phyloP scores from a whole-genome alignment of 2,797 vertebrate genomes.

The Apodemus agrarius region DNA sequence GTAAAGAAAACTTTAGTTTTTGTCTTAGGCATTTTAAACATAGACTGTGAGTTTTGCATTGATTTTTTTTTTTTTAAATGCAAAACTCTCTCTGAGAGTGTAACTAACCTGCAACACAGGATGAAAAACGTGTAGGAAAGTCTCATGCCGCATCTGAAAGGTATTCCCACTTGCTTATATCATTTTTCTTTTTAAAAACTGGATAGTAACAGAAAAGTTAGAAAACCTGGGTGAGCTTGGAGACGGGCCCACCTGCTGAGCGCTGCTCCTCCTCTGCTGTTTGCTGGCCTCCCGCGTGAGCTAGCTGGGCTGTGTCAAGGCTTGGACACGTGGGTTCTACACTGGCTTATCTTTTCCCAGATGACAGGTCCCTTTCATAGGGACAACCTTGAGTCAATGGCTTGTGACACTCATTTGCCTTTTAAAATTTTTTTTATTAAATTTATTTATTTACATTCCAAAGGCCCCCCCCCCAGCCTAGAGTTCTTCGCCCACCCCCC shows the following conservation, averaged over 20 bases:
- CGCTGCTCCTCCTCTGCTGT: neutral
- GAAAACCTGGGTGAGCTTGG: too few species aligned
- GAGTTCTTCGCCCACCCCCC: neutral
- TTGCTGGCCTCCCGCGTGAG: too few species aligned
- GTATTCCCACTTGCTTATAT: neutral
- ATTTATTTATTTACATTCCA: neutral
- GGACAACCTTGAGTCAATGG: too few species aligned
- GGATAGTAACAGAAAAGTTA: neutral
- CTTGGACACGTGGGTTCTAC: fast-evolving
- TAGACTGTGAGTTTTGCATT: neutral
- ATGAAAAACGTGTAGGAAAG: neutral
- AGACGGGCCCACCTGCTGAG: neutral
- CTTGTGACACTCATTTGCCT: neutral
- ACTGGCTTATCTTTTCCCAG: fast-evolving
- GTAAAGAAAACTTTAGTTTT: neutral
- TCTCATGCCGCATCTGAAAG: neutral
- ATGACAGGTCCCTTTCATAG: neutral
- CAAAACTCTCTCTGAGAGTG: neutral
- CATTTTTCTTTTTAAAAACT: neutral
- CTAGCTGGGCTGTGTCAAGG: fast-evolving
- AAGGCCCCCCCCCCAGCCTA: neutral
- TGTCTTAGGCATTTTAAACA: neutral
- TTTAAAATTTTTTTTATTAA: neutral
- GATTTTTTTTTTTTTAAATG: neutral
- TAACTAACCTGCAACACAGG: neutral